Evolutionary conservation across 2,888 invertebrate species (phyloP).

Genomic region (Melanostoma mellinum): DNA sequence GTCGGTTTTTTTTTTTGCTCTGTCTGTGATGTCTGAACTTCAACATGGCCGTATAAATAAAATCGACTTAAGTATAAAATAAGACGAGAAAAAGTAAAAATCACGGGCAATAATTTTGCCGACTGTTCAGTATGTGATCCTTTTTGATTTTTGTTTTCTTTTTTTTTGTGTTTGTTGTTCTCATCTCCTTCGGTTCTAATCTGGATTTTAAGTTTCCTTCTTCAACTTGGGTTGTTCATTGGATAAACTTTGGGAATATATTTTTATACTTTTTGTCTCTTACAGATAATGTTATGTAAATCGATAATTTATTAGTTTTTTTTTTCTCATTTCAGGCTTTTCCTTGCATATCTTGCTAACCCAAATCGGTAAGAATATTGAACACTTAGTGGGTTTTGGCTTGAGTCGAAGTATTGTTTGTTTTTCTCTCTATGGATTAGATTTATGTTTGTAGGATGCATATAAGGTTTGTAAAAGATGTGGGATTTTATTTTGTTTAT

Average conservation of each 20-base stretch:
- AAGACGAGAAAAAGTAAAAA: background rate
- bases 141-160: constrained; percentile 10
- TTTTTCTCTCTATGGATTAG: constrained; percentile 18
- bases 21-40: constrained; percentile 30
- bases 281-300: constrained; percentile 22
- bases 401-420: background rate
- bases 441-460: constrained; percentile 8
- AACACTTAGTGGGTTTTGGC: constrained; percentile 1
- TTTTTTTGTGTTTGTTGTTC: background rate
- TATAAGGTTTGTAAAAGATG: no score
- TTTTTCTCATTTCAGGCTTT: constrained; percentile 43
- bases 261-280: constrained; percentile 22
- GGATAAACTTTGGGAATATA: constrained; percentile 31
- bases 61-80: constrained; percentile 6
- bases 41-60: constrained; percentile 34
- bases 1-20: constrained; percentile 1
- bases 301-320: constrained; percentile 44
- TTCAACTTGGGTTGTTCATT: constrained; percentile 20
- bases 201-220: background rate
- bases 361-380: constrained; percentile 53
- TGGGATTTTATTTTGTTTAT: no score
- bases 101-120: constrained; percentile 27
- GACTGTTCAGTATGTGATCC: constrained; percentile 13
- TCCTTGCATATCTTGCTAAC: constrained; percentile 43
- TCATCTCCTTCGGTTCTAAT: background rate